Percentiles rank a stretch among this genome's conserved stretches.
Conservation (phyloP, 1,140 invertebrate genomes). For the Pseudomyrmex cubaensis region DNA sequence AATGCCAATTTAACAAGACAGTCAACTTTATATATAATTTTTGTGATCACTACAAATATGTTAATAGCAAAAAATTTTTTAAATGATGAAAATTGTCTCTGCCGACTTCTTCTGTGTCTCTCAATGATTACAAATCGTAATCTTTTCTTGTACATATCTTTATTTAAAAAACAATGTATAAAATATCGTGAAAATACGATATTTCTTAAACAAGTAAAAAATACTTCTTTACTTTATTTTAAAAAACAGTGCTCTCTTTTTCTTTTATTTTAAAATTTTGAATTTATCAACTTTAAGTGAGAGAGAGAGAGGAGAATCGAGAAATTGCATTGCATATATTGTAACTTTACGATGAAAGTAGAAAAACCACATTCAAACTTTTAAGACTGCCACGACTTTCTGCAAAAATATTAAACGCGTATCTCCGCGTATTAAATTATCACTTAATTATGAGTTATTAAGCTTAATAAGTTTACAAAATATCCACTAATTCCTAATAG, state of each 20-base stretch:
- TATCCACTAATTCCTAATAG: background rate
- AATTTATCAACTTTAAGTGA: background rate
- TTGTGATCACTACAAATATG: background rate
- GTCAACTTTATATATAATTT: background rate
- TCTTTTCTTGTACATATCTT: background rate
- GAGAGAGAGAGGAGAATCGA: background rate
- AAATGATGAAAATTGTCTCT: constrained; percentile 3
- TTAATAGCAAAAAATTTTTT: background rate
- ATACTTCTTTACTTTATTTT: too few species aligned
- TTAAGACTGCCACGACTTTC: background rate
- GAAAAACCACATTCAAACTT: background rate
- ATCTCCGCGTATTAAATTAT: background rate
- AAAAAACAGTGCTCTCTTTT: too few species aligned
- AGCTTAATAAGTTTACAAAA: background rate
- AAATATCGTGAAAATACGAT: background rate
- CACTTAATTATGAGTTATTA: background rate
- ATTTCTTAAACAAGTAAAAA: too few species aligned
- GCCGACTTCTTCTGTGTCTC: too few species aligned
- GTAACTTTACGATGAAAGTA: constrained; percentile 20
- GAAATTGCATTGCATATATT: constrained; percentile 2
- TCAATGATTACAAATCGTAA: background rate
- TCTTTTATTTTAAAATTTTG: background rate
- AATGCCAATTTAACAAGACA: constrained; percentile 30
- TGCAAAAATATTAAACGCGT: background rate
- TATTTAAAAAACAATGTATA: background rate